Percentiles rank a stretch among this genome's conserved stretches.
These are phyloP conservation scores for Chelonus insularis DNA, from an alignment of 1,140 invertebrate species.

Conservation along the genomic window DNA sequence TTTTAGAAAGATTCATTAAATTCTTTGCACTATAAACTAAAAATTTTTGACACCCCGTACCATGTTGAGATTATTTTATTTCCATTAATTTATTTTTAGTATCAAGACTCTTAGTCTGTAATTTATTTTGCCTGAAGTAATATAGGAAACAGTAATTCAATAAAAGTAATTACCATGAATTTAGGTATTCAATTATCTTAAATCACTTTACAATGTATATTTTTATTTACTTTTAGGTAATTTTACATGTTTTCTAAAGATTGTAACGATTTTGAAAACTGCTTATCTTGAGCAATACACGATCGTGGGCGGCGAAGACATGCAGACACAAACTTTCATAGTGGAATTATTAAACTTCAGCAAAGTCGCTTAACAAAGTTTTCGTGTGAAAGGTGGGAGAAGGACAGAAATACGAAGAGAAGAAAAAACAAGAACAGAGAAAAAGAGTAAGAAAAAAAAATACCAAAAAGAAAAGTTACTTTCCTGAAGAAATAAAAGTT, in stretches of 20 bases:
- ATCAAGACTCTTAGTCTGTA: too few species aligned
- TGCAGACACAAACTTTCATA: constrained; percentile 43
- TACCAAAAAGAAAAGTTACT: constrained; percentile 34
- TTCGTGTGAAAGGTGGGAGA: constrained; percentile 46
- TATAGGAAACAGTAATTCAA: too few species aligned
- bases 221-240: not conserved
- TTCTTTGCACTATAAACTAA: too few species aligned
- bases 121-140: too few species aligned
- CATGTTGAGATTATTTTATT: too few species aligned
- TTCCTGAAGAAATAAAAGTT: constrained; percentile 58
- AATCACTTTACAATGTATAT: too few species aligned
- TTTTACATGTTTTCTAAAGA: not conserved
- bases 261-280: not conserved
- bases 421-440: not conserved
- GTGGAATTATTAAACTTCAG: constrained; percentile 58
- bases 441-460: constrained; percentile 18
- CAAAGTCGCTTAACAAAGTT: constrained; percentile 57
- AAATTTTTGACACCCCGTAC: too few species aligned
- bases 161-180: too few species aligned
- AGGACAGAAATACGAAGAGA: constrained; percentile 31
- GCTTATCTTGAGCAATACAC: not conserved
- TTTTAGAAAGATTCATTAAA: too few species aligned
- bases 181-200: too few species aligned
- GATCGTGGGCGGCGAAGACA: not conserved
- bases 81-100: too few species aligned